Conservation (phyloP, 2,797 vertebrate genomes). For the Labroides dimidiatus region DNA sequence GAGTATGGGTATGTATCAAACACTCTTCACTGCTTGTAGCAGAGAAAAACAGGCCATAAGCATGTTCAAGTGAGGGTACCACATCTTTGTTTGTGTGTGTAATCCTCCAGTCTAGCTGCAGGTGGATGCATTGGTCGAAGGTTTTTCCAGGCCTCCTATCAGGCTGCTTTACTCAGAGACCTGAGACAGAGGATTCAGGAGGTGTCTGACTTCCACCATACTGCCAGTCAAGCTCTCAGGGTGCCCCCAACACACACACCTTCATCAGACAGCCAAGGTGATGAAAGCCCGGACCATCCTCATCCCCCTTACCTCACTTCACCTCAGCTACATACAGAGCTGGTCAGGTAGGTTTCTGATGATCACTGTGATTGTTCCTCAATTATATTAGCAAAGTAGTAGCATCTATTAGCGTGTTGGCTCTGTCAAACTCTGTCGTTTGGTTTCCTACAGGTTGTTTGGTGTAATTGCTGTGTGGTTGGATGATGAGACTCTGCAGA, state of each 20-base stretch:
- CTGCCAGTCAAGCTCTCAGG: conserved; percentile 92
- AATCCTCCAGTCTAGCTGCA: conserved; percentile 85
- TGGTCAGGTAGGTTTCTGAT: conserved; percentile 87
- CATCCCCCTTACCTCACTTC: conserved; percentile 85
- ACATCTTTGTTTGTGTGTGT: neutral
- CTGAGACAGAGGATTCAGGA: conserved; percentile 91
- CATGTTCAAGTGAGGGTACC: neutral
- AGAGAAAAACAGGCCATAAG: conserved; percentile 17
- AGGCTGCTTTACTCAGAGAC: conserved; percentile 86
- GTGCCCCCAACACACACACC: conserved; percentile 78
- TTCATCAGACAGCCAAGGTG: conserved; percentile 74
- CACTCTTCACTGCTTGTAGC: neutral
- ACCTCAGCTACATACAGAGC: conserved; percentile 92
- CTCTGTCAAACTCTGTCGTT: conserved; percentile 4
- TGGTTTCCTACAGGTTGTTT: conserved; percentile 87
- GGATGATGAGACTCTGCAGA: conserved; percentile 95
- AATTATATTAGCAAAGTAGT: neutral
- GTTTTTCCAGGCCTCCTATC: conserved; percentile 90
- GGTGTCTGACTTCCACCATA: conserved; percentile 95
- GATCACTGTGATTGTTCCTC: neutral
- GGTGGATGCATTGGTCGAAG: conserved; percentile 92
- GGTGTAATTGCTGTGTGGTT: conserved; percentile 93
- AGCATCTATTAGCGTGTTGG: neutral
- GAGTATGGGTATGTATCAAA: conserved; percentile 91
- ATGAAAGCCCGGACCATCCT: conserved; percentile 62